These are phyloP conservation scores for Drosophila rufa DNA, from an alignment of 1,140 invertebrate species.

Conservation along the genomic window DNA sequence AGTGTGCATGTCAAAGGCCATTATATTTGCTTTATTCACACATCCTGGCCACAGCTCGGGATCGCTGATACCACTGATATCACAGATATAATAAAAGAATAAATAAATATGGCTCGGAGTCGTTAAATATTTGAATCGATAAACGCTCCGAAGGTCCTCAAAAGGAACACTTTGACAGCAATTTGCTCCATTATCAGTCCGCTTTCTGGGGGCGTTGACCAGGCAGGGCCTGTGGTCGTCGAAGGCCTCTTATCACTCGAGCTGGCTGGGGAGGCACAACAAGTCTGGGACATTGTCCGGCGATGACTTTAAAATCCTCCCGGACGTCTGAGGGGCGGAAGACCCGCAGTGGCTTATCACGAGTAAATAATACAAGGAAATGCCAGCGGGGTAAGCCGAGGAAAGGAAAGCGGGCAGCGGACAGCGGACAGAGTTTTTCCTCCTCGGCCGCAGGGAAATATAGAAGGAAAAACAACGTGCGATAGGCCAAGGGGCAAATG, in stretches of 20 bases:
- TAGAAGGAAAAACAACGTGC: constrained; percentile 35
- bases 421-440: constrained; percentile 29
- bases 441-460: constrained; percentile 17
- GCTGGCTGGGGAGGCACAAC: constrained; percentile 32
- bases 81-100: constrained; percentile 24
- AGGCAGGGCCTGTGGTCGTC: constrained; percentile 9
- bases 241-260: constrained; percentile 55
- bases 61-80: constrained; percentile 7
- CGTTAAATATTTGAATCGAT: constrained; percentile 32
- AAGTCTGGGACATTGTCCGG: constrained; percentile 64
- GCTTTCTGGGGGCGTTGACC: constrained; percentile 70
- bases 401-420: neutral
- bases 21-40: constrained; percentile 12
- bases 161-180: constrained; percentile 11
- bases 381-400: constrained; percentile 23
- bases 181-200: constrained; percentile 47
- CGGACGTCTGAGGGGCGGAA: constrained; percentile 54
- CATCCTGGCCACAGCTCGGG: constrained; percentile 15
- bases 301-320: constrained; percentile 70
- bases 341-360: constrained; percentile 77
- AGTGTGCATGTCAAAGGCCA: neutral
- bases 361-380: constrained; percentile 66
- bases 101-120: constrained; percentile 18
- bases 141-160: constrained; percentile 24
- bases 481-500: constrained; percentile 45